A percentile compares a stretch with the other conserved stretches of the same genome.
Conservation (phyloP, 2,113 vertebrate genomes). For the Melanerpes aurifrons region DNA sequence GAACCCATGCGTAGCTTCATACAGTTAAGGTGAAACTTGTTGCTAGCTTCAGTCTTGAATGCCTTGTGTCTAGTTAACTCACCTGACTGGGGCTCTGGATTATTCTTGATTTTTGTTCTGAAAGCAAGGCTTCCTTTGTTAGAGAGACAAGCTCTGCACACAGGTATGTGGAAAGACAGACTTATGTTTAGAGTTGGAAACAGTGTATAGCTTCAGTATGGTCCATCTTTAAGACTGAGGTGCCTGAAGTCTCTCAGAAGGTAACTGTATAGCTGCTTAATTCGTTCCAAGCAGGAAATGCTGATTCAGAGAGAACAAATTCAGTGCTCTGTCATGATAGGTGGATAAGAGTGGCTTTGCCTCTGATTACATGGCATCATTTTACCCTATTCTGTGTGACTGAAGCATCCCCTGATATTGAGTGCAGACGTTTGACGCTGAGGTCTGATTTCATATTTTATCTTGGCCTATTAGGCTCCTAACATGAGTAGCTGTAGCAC, state of each 20-base stretch:
- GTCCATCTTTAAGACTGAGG: neutral
- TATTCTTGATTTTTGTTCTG: neutral
- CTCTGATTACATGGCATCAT: neutral
- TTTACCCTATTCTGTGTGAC: neutral
- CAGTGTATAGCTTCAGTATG: neutral
- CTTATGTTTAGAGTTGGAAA: neutral
- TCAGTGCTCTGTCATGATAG: neutral
- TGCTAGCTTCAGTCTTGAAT: neutral
- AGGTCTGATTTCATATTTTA: neutral
- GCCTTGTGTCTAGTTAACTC: neutral
- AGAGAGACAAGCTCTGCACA: neutral
- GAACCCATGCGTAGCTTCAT: neutral
- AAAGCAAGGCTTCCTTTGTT: neutral
- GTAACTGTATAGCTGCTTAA: neutral
- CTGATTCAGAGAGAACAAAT: neutral
- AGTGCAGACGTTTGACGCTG: neutral
- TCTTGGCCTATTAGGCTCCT: neutral
- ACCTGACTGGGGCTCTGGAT: neutral
- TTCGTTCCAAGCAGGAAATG: neutral
- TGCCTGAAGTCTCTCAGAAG: neutral
- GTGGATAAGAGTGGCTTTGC: neutral
- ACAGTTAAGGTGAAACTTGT: neutral
- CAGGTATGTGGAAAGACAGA: neutral
- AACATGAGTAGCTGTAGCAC: neutral
- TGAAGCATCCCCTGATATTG: neutral